Evolutionary conservation across 2,797 vertebrate genomes (phyloP).

Genomic region (Clarias pachynema): DNA sequence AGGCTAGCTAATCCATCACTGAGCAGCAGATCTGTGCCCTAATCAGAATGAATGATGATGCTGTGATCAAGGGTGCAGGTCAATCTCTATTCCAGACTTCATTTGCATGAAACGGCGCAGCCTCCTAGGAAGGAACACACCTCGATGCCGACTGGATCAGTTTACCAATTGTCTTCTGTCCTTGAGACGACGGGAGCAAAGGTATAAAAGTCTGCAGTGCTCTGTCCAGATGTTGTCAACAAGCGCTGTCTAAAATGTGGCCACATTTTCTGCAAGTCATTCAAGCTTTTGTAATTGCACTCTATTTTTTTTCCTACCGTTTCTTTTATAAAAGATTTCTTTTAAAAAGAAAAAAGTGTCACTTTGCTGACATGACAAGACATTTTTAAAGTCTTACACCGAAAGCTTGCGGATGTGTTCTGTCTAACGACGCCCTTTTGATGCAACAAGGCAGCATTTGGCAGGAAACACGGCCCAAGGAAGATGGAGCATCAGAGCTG

Average conservation of each 20-base stretch:
- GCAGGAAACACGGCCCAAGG: constrained; percentile 34
- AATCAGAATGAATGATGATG: constrained; percentile 62
- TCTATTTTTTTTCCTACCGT: background rate
- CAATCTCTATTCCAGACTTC: constrained; percentile 58
- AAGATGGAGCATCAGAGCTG: constrained; percentile 42
- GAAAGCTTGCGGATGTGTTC: constrained; percentile 36
- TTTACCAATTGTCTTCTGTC: constrained; percentile 56
- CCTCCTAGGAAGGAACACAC: constrained; percentile 32
- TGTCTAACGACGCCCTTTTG: constrained; percentile 44
- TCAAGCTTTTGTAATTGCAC: background rate
- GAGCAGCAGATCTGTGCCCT: constrained; percentile 51
- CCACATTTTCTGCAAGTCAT: constrained; percentile 17
- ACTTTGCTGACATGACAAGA: constrained; percentile 26
- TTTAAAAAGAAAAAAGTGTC: constrained; percentile 1
- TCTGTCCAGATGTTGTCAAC: background rate
- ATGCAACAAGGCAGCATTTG: constrained; percentile 54
- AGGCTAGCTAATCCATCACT: constrained; percentile 60
- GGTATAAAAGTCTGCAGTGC: constrained; percentile 37
- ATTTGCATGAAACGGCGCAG: constrained; percentile 58
- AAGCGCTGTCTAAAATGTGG: background rate
- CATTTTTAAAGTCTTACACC: constrained; percentile 35
- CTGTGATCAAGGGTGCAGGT: constrained; percentile 59
- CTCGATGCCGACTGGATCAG: constrained; percentile 36
- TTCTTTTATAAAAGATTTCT: background rate
- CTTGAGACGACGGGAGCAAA: constrained; percentile 49